Percentiles rank a stretch among this genome's conserved stretches.
Evolutionary conservation across 2,797 vertebrate genomes (phyloP).

Genomic region (Heliangelus exortis): DNA sequence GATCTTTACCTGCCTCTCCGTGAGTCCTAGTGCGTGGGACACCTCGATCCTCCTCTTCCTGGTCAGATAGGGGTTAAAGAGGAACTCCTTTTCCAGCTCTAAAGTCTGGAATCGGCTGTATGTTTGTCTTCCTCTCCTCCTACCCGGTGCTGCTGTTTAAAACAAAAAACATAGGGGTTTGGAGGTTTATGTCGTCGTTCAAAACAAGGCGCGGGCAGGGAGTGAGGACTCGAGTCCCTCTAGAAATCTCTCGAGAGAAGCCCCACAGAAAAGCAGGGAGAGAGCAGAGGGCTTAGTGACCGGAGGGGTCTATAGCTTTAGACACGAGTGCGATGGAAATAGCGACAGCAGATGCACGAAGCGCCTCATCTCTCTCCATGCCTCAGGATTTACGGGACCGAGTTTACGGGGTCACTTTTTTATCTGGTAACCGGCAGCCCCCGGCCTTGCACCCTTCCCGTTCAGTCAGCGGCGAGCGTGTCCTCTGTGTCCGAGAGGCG

Average conservation of each 20-base stretch:
- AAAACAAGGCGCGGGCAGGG: neutral
- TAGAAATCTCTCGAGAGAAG: neutral
- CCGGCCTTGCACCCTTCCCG: neutral
- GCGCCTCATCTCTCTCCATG: neutral
- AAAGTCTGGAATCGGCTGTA: slow-evolving; percentile 87
- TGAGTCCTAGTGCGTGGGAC: slow-evolving; percentile 84
- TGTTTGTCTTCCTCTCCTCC: slow-evolving; percentile 86
- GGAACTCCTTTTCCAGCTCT: slow-evolving; percentile 87
- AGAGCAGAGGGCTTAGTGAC: neutral
- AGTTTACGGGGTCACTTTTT: neutral
- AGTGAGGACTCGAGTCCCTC: neutral
- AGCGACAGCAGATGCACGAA: neutral
- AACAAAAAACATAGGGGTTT: slow-evolving; percentile 65
- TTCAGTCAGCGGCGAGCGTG: neutral
- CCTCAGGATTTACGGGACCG: neutral
- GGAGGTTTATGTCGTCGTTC: neutral
- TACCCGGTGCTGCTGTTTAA: slow-evolving; percentile 83
- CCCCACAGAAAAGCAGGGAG: neutral
- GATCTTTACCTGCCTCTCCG: slow-evolving; percentile 87
- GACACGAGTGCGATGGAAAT: neutral
- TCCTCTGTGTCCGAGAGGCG: neutral
- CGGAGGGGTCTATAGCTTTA: neutral
- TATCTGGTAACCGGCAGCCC: neutral
- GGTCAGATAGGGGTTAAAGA: slow-evolving; percentile 88
- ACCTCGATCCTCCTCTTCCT: slow-evolving; percentile 87